phyloP scores from a whole-genome alignment of 1,140 invertebrate species.

The Nephila pilipes region DNA sequence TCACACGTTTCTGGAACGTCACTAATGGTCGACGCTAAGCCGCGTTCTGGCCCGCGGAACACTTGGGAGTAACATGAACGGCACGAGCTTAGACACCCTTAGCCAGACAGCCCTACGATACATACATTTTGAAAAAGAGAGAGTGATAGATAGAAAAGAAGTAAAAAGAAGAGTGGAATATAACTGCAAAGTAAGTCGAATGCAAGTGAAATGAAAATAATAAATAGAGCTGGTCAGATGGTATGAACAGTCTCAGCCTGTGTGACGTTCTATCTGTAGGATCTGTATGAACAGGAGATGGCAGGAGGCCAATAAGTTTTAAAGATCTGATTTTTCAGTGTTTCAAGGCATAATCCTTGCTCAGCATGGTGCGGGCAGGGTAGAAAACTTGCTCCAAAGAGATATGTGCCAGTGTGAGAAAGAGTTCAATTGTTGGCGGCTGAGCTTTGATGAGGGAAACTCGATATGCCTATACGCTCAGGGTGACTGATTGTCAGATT shows the following conservation, averaged over 20 bases:
- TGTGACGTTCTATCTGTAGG: slow-evolving; percentile 1
- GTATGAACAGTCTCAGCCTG: background rate
- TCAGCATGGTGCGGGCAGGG: slow-evolving; percentile 6
- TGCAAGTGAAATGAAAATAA: slow-evolving; percentile 51
- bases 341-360: slow-evolving; percentile 20
- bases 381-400: no score
- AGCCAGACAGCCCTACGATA: slow-evolving; percentile 23
- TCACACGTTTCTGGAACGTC: no score
- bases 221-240: slow-evolving; percentile 62
- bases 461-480: no score
- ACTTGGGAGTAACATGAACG: no score
- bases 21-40: no score
- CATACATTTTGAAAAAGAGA: slow-evolving; percentile 37
- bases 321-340: slow-evolving; percentile 35
- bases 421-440: no score
- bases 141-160: background rate
- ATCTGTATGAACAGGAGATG: slow-evolving; percentile 9
- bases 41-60: no score
- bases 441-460: background rate
- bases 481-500: no score
- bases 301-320: background rate
- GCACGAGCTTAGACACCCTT: no score
- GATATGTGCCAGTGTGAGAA: no score
- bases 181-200: background rate
- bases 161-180: background rate